Evolutionary conservation across 2,888 invertebrate species (phyloP).

Genomic region (Ichneumoninae sp.): DNA sequence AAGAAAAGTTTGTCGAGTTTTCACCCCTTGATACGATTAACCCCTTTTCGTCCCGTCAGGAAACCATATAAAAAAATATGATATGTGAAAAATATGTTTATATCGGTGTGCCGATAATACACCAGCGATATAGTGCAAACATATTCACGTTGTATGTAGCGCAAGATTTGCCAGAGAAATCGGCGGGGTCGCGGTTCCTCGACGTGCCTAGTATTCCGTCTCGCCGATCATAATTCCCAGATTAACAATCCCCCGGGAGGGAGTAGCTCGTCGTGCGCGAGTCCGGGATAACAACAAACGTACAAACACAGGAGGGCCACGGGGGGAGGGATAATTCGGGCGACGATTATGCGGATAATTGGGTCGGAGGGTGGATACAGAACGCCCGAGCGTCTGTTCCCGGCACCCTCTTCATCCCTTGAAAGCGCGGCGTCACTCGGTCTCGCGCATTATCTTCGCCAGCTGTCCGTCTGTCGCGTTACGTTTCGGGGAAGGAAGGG

Average conservation of each 20-base stretch:
- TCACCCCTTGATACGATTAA: neutral
- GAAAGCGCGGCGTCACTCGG: conserved; percentile 37
- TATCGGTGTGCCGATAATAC: neutral
- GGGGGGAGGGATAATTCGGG: conserved; percentile 16
- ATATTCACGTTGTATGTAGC: neutral
- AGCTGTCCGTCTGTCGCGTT: conserved; percentile 64
- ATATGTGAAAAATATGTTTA: neutral
- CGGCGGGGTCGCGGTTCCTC: conserved; percentile 24
- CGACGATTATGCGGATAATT: conserved; percentile 71
- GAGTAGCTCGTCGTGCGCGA: conserved; percentile 16
- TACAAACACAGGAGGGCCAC: conserved; percentile 52
- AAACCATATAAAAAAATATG: neutral
- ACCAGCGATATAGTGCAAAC: conserved; percentile 30
- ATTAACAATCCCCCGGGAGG: conserved; percentile 65
- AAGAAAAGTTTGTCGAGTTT: neutral
- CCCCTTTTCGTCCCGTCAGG: neutral
- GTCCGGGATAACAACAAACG: conserved; percentile 61
- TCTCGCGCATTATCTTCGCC: conserved; percentile 64
- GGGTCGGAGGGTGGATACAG: conserved; percentile 58
- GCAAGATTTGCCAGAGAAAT: conserved; percentile 48
- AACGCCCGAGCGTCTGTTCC: conserved; percentile 52
- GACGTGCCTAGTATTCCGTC: conserved; percentile 53
- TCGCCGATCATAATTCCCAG: conserved; percentile 63
- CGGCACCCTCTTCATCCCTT: conserved; percentile 59
- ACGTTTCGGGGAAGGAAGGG: conserved; percentile 30